A percentile compares a stretch with the other conserved stretches of the same genome.
Evolutionary conservation across 2,113 vertebrate genomes (phyloP).

Genomic region (Gadus macrocephalus): DNA sequence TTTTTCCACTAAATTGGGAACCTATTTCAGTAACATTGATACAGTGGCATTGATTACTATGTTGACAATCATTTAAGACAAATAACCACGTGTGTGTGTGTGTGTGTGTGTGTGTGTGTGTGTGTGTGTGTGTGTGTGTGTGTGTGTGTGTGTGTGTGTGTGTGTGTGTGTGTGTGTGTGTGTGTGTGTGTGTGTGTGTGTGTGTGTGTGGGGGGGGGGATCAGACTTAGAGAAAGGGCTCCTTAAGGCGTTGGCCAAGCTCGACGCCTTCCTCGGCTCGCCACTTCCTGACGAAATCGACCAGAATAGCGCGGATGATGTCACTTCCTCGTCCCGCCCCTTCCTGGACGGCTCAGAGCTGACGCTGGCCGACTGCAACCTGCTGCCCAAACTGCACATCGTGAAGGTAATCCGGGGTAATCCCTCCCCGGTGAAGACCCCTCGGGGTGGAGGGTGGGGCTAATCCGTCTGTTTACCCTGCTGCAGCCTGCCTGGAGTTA

Average conservation of each 20-base stretch:
- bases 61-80: too few relatives aligned
- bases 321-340: slow-evolving; percentile 76
- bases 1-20: too few relatives aligned
- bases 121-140: not conserved
- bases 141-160: not conserved
- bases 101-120: not conserved
- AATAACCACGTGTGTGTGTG: too few relatives aligned
- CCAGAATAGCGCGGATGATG: slow-evolving; percentile 82
- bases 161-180: not conserved
- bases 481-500: not conserved
- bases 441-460: not conserved
- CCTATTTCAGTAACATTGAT: too few relatives aligned
- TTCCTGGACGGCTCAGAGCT: slow-evolving; percentile 86
- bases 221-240: slow-evolving; percentile 86
- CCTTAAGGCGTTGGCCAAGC: slow-evolving; percentile 81
- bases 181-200: too few relatives aligned
- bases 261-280: slow-evolving; percentile 79
- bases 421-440: not conserved
- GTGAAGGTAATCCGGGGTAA: slow-evolving; percentile 62
- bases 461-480: not conserved
- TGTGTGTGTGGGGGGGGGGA: too few relatives aligned
- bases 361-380: slow-evolving; percentile 87
- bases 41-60: too few relatives aligned
- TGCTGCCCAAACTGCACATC: slow-evolving; percentile 89
- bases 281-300: slow-evolving; percentile 87